phyloP scores from a whole-genome alignment of 2,797 vertebrate species.

The Thripadectes ignobilis region DNA sequence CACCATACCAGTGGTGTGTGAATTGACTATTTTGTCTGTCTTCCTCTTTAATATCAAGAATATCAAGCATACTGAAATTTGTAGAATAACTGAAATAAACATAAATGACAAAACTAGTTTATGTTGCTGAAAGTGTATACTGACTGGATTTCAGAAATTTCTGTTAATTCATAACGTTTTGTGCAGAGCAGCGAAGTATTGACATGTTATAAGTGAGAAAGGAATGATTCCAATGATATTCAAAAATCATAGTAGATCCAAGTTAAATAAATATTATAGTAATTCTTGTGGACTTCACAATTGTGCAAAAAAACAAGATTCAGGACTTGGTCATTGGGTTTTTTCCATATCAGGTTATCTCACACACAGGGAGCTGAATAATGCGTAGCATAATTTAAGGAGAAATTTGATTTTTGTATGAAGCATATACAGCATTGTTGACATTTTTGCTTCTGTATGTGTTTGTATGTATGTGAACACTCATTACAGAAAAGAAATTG shows the following conservation, averaged over 20 bases:
- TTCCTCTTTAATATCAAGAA: constrained; percentile 53
- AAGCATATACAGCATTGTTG: not conserved
- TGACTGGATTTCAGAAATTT: constrained; percentile 42
- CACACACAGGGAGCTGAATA: not conserved
- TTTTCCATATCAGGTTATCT: not conserved
- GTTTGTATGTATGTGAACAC: not conserved
- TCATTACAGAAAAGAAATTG: not conserved
- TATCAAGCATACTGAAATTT: constrained; percentile 52
- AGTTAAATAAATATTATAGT: not conserved
- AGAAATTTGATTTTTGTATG: not conserved
- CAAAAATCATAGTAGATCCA: not conserved
- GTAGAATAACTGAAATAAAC: constrained; percentile 52
- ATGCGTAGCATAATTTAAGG: not conserved
- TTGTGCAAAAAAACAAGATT: not conserved
- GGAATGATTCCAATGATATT: not conserved
- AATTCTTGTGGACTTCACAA: not conserved
- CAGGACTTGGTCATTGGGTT: not conserved
- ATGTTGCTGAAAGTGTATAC: constrained; percentile 22
- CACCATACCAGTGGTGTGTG: not conserved
- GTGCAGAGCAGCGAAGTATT: constrained; percentile 25
- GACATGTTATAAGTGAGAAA: not conserved
- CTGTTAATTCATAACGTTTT: constrained; percentile 34
- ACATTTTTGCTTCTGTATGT: not conserved
- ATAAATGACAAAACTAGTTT: constrained; percentile 46
- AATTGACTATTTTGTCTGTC: not conserved